Evolutionary conservation across 1,140 invertebrate species (phyloP), one percentile per base, ranked within the genome.

Genomic region (Lasaia peninsularis): DNA sequence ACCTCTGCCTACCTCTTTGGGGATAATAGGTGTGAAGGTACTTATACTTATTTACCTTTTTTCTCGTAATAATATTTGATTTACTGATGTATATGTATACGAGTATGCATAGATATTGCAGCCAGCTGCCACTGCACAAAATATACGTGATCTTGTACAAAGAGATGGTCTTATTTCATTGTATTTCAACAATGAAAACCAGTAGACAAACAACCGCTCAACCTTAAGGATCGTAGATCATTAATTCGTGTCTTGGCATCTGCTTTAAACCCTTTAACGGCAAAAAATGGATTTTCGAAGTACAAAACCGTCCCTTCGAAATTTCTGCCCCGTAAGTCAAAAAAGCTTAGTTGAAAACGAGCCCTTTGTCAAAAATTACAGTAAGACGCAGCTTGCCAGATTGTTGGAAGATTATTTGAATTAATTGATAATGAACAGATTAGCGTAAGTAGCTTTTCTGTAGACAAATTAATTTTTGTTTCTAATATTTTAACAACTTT

Each of bases 241-340:
- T 80, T 73, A 78, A 73, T 75, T 57, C 61, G 62, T 56, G 52
- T 70, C 69, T 73, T 73, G 65, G 61, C 79, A 82, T 78, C 79
- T 82, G 79, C 75, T 55, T 48, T 54, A 52, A 72, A 73, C 71
- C 74, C 73, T 78, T 78, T 77, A 60, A 63, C 57, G 66, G 59
- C 62, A 69, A 73, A 73, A 75, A 77, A 77, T 60, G 65, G 67
- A 70, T 80, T 74, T 70, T 70, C 61, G 60, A 68, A 11, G 24
- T 54, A 61, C 60, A 67, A 72, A 67, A 67, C 68, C 62, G 58
- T 64, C 73, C 71, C 65, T 69, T 65, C 60, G 48, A 49, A 65
- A 66, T 75, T 75, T 71, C 66, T 71, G 70, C 59, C 67, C 50
- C 49, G 48, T 62, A 65, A 35, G 31, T 58, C 20, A 56, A 51